phyloP scores from a whole-genome alignment of 2,113 vertebrate species.

The Oceanites oceanicus region DNA sequence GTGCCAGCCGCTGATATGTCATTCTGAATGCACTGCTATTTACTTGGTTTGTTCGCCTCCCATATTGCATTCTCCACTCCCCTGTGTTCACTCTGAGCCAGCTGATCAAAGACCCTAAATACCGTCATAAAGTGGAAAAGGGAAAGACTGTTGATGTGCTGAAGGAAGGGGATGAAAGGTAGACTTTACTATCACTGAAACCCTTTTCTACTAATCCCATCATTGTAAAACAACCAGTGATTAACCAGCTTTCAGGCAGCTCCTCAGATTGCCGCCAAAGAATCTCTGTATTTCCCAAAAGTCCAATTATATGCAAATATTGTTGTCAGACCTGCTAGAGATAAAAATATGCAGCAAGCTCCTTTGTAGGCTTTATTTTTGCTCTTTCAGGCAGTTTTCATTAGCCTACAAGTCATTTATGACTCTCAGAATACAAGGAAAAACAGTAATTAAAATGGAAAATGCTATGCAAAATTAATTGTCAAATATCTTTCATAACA shows the following conservation, averaged over 20 bases:
- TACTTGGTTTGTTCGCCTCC: background rate
- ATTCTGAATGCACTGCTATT: background rate
- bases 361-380: conserved; percentile 16
- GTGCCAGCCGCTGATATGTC: background rate
- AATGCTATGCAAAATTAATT: background rate
- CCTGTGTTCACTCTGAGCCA: background rate
- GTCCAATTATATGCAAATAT: conserved; percentile 17
- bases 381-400: background rate
- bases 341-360: background rate
- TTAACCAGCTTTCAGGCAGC: background rate
- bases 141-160: background rate
- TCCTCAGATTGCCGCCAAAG: background rate
- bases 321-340: background rate
- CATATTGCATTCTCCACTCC: background rate
- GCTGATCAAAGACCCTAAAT: background rate
- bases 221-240: background rate
- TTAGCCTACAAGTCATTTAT: conserved; percentile 5
- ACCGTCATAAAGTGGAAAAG: background rate
- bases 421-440: background rate
- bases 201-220: background rate
- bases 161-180: background rate
- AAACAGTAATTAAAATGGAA: conserved; percentile 29
- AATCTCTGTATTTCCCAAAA: background rate
- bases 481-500: background rate
- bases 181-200: background rate